A percentile compares a stretch with the other conserved stretches of the same genome.
These are phyloP conservation scores for Protodeltote pygarga DNA, from an alignment of 2,888 invertebrate species.

Conservation along the genomic window DNA sequence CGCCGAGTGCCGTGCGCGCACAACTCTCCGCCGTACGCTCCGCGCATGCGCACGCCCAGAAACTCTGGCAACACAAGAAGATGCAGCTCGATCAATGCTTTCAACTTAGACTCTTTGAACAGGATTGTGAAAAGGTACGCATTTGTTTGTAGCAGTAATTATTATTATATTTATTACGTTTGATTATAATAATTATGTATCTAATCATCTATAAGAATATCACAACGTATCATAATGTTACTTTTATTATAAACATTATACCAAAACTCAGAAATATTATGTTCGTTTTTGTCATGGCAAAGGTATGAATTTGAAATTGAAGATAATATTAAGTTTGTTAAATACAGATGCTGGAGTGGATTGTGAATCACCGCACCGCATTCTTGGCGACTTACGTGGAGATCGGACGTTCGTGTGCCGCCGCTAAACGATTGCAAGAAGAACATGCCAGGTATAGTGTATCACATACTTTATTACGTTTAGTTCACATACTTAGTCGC, in stretches of 20 bases:
- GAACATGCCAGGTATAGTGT: conserved; percentile 92
- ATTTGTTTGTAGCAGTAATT: no score
- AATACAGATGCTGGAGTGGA: conserved; percentile 98
- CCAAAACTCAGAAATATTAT: no score
- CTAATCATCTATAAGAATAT: no score
- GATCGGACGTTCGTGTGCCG: conserved; percentile 96
- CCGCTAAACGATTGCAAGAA: conserved; percentile 96
- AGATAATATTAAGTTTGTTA: no score
- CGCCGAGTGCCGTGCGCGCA: conserved; percentile 90
- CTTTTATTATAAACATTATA: no score
- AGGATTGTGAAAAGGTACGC: conserved; percentile 97
- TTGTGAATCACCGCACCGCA: conserved; percentile 97
- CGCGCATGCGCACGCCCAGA: conserved; percentile 96
- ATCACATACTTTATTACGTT: no score
- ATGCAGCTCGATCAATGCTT: conserved; percentile 98
- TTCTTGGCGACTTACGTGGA: conserved; percentile 98
- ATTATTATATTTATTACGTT: no score
- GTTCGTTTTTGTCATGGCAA: no score
- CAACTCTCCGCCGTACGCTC: conserved; percentile 95
- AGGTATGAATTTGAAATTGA: no score
- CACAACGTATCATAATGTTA: no score
- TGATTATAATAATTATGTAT: no score
- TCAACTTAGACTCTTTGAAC: conserved; percentile 97
- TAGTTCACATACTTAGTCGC: no score
- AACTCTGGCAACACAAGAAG: conserved; percentile 98